Conservation (phyloP, 2,888 invertebrate species). For the Dynastes tityus region DNA sequence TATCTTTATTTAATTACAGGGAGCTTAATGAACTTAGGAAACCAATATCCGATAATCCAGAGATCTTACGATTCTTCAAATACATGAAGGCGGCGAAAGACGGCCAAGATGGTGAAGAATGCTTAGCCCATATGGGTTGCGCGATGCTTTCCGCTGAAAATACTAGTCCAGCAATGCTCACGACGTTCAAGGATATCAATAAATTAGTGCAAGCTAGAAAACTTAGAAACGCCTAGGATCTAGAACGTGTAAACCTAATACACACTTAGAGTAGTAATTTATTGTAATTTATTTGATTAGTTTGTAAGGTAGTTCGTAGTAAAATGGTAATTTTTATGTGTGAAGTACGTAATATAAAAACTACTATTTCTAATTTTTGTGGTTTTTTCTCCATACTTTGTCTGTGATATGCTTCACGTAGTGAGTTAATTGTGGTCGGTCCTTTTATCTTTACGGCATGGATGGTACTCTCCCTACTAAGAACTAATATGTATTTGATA, state of each 20-base stretch:
- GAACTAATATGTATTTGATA: too few relatives aligned
- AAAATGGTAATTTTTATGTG: slow-evolving; percentile 32
- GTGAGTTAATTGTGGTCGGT: too few relatives aligned
- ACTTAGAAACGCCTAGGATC: slow-evolving; percentile 44
- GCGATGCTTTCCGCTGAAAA: slow-evolving; percentile 76
- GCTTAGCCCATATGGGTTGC: slow-evolving; percentile 80
- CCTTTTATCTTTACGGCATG: too few relatives aligned
- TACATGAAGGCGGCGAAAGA: slow-evolving; percentile 93
- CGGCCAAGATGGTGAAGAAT: slow-evolving; percentile 86
- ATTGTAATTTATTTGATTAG: slow-evolving; percentile 58
- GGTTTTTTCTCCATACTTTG: too few relatives aligned
- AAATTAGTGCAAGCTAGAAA: slow-evolving; percentile 89
- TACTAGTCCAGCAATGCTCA: slow-evolving; percentile 86
- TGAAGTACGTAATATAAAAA: slow-evolving; percentile 5
- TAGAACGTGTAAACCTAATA: slow-evolving; percentile 9
- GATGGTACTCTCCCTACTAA: too few relatives aligned
- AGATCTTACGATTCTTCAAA: slow-evolving; percentile 89
- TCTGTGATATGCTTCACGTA: too few relatives aligned
- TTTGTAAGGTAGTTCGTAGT: slow-evolving; percentile 44
- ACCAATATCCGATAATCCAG: slow-evolving; percentile 89
- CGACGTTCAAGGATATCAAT: slow-evolving; percentile 90
- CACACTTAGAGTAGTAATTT: slow-evolving; percentile 52
- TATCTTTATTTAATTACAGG: slow-evolving; percentile 69
- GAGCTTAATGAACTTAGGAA: slow-evolving; percentile 89
- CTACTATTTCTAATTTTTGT: neutral